phyloP scores from a whole-genome alignment of 2,113 vertebrate genomes.

The Irena cyanogastra region DNA sequence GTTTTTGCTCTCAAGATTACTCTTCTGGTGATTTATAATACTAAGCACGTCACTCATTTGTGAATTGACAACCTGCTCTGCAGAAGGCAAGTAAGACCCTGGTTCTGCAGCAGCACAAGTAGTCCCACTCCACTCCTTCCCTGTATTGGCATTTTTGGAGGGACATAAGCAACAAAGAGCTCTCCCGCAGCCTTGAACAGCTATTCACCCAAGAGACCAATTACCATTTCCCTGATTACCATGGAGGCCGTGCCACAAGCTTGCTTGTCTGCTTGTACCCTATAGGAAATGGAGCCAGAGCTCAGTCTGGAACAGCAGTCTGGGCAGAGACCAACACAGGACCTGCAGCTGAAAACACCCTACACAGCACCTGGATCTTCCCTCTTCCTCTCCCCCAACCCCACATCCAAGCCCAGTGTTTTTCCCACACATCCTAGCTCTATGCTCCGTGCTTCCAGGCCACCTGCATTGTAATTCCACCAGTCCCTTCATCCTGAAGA shows the following conservation, averaged over 20 bases:
- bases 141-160: not conserved
- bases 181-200: not conserved
- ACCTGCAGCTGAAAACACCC: not conserved
- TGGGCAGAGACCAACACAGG: not conserved
- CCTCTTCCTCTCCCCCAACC: not conserved
- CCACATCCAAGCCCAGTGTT: not conserved
- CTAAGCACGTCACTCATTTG: not conserved
- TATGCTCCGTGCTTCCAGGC: not conserved
- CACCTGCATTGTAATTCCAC: not conserved
- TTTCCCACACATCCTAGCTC: not conserved
- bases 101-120: not conserved
- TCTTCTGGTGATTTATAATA: not conserved
- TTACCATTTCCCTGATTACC: not conserved
- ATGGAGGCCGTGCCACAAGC: not conserved
- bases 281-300: not conserved
- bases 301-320: not conserved
- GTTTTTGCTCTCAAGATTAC: not conserved
- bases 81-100: not conserved
- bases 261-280: not conserved
- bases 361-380: accelerated
- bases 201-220: not conserved
- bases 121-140: not conserved
- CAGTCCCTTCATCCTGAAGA: not conserved
- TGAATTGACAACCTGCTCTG: not conserved
- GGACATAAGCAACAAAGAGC: not conserved